A percentile compares a stretch with the other conserved stretches of the same genome.
Evolutionary conservation across 2,113 vertebrate species (phyloP).

Genomic region (Notiomystis cincta): DNA sequence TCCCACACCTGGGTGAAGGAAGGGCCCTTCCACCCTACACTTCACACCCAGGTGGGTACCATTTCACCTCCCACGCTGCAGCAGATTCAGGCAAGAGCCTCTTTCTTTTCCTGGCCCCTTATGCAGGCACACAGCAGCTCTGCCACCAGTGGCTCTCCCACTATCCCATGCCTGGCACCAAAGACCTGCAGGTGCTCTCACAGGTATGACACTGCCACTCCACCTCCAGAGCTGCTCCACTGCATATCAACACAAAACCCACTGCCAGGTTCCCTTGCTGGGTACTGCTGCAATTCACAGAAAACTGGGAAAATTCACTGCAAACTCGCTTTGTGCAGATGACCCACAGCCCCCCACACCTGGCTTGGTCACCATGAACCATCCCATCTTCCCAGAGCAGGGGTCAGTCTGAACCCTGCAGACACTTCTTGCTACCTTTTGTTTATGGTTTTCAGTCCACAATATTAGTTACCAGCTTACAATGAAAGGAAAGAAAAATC

Average conservation of each 20-base stretch:
- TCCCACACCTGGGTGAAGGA: background rate
- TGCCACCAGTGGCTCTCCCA: background rate
- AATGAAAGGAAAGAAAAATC: background rate
- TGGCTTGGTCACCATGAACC: background rate
- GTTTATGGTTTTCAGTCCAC: background rate
- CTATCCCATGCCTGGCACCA: background rate
- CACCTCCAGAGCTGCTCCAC: background rate
- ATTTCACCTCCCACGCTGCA: background rate
- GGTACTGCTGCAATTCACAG: accelerated
- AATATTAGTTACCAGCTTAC: background rate
- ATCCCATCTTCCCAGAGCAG: accelerated
- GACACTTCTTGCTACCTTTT: background rate
- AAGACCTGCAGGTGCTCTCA: background rate
- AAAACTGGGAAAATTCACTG: background rate
- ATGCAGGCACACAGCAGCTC: background rate
- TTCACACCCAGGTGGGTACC: background rate
- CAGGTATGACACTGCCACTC: background rate
- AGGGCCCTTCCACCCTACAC: background rate
- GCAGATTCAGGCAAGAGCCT: background rate
- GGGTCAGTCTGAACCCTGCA: background rate
- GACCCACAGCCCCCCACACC: accelerated
- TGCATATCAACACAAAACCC: accelerated
- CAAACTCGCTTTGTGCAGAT: background rate
- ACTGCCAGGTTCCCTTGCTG: background rate
- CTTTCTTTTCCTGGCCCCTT: background rate